These are phyloP conservation scores for Emys orbicularis DNA, from an alignment of 2,797 vertebrate species.

Conservation along the genomic window DNA sequence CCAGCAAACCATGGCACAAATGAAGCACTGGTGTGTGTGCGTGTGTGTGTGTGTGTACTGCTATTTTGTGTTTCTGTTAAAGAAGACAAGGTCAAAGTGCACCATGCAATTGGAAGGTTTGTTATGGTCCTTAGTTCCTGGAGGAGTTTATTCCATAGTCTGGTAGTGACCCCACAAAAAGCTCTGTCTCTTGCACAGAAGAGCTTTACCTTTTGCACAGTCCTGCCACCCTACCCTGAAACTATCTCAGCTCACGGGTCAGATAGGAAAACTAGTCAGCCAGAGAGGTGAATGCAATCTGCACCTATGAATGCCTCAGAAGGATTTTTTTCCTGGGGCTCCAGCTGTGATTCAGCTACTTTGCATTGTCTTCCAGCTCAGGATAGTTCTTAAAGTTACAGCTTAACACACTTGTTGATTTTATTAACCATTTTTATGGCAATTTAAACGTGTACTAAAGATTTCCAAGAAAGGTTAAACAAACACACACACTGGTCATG, in stretches of 20 bases:
- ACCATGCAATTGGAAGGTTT: fast-evolving
- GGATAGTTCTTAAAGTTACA: neutral
- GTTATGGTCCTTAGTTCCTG: neutral
- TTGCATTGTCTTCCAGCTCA: neutral
- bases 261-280: neutral
- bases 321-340: neutral
- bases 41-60: neutral
- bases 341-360: neutral
- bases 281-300: neutral
- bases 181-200: neutral
- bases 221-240: neutral
- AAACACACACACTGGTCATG: neutral
- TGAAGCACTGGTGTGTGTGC: neutral
- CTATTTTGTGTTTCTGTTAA: fast-evolving
- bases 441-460: neutral
- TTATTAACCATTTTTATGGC: neutral
- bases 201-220: neutral
- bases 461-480: neutral
- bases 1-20: neutral
- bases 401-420: neutral
- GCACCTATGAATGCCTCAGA: neutral
- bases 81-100: neutral
- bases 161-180: neutral
- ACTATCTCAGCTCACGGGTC: neutral
- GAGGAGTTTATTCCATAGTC: neutral